Base-by-base conservation (phyloP, 2,113 vertebrate genomes). In the Oreochromis aureus region DNA sequence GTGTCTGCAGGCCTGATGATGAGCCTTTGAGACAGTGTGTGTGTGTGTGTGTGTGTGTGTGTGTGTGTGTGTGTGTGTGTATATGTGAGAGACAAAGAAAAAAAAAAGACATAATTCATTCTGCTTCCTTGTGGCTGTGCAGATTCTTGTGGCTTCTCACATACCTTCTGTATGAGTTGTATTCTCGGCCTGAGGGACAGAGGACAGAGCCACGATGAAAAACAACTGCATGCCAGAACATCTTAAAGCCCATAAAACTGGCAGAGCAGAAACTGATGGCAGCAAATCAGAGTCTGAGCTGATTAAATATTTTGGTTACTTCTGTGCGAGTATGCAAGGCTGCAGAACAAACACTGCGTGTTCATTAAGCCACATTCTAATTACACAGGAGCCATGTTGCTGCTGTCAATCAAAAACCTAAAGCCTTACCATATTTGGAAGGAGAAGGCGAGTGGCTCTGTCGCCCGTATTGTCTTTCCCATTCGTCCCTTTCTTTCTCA, bases 401-500 rank as follows among this genome's bases (percentile, higher is more conserved):
- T 41, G 10, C 46, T 34, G 55, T 24, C n/a, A 69, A 84, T 80
- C 13, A 41, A 39, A 63, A 82, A 81, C 15, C 9, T 6, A 2
- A 54, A 79, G 51, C 24, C 97, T 97, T 89, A 99, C 98, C 95
- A 90, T 98, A 94, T 76, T 98, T 97, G 4, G 97, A 97, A 0
- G 98, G 98, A 10, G 98, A 98, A 7, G 97, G 97, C 0, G 98
- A 98, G 79, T 97, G 96, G 93, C 98, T 98, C 91, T 98, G 97
- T 39, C 97, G 95, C 24, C 97, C 97, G 36, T 98, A 98, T 88
- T 98, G 98, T 48, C 97, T 92, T 27, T 98, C 98, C 98, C 98
- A 98, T 86, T 98, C 98, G 63, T 98, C 98, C 30, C 98, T 91
- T 90, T 98, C 98, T 91, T 98, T 98, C 91, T 98, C 98, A 3